Conservation (phyloP, 2,797 vertebrate species). For the Rhadinocentrus ornatus region DNA sequence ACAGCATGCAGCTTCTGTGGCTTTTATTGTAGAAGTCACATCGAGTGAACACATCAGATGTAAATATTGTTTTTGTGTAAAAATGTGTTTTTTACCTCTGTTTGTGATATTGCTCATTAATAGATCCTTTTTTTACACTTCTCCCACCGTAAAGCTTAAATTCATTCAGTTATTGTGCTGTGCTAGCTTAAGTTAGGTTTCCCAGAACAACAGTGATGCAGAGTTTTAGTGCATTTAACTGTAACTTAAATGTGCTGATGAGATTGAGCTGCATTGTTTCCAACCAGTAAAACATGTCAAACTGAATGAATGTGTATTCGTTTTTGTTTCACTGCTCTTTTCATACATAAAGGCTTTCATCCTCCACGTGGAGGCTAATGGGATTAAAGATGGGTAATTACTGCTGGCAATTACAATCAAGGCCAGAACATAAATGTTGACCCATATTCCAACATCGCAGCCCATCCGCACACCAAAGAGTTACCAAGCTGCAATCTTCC, state of each 20-base stretch:
- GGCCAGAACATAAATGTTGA: slow-evolving; percentile 41
- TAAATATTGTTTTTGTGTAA: slow-evolving; percentile 54
- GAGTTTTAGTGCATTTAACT: background rate
- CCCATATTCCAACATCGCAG: slow-evolving; percentile 24
- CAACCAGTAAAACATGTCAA: slow-evolving; percentile 8
- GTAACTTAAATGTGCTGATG: slow-evolving; percentile 2
- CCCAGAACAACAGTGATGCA: too few species aligned
- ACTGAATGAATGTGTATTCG: slow-evolving; percentile 45
- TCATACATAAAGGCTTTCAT: slow-evolving; percentile 47
- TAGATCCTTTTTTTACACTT: slow-evolving; percentile 30
- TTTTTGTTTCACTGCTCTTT: slow-evolving; percentile 5
- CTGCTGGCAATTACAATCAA: slow-evolving; percentile 71
- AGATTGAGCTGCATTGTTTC: slow-evolving; percentile 11
- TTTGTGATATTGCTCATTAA: slow-evolving; percentile 46
- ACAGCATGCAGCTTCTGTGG: background rate
- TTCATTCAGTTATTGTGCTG: background rate
- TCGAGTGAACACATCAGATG: slow-evolving; percentile 28
- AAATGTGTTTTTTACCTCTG: slow-evolving; percentile 51
- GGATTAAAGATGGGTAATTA: slow-evolving; percentile 82
- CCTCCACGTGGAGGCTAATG: slow-evolving; percentile 76
- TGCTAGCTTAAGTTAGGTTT: background rate
- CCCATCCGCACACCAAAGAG: background rate
- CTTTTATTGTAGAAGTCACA: background rate
- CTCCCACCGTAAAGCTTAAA: background rate
- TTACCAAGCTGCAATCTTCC: background rate